Base-by-base conservation (phyloP, 2,113 vertebrate genomes). In the Artemisiospiza belli region DNA sequence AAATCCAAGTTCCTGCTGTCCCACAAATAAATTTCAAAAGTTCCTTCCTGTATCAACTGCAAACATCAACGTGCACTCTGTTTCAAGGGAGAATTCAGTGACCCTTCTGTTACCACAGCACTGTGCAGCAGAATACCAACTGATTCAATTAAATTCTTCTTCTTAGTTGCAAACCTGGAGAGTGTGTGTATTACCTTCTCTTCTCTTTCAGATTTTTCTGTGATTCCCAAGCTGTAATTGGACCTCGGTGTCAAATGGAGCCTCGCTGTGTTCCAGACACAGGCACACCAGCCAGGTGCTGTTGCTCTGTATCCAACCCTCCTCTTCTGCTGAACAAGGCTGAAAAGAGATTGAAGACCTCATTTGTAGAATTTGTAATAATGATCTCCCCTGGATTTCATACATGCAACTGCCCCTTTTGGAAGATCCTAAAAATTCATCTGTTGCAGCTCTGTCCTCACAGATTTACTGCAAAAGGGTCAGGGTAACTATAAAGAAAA, bases 221-320 rank as follows among this genome's bases (percentile, higher is more conserved):
- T 5, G 19, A 11, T 62, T 82, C 21, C 13, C 11, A 44, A 22
- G 13, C 10, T 9, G 3, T 49, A 33, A 11, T 6, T 69, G 46
- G 20, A 66, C 14, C 27, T 81, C 21, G 15, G 58, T 6, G 17
- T 52, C 33, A 57, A 51, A 68, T 12, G 21, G 30, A 72, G 12
- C 21, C 47, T 81, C 6, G 1, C 37, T 15, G 19, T 49, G n/a
- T 30, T 67, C 15, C 21, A 39, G 46, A 25, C 17, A 3, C 62
- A 62, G 69, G 41, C 19, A 30, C 15, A 37, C 3, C 19, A 37
- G 8, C 10, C 17, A 47, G 35, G 21, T 1, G 5, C n/a, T 44
- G 12, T 2, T 62, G 41, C 41, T 68, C 35, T 33, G 5, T 35
- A 10, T 31, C 72, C 0, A 0, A 13, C 10, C 11, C 31, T 76